phyloP scores from a whole-genome alignment of 1,140 invertebrate genomes.

The Drosophila tropicalis region DNA sequence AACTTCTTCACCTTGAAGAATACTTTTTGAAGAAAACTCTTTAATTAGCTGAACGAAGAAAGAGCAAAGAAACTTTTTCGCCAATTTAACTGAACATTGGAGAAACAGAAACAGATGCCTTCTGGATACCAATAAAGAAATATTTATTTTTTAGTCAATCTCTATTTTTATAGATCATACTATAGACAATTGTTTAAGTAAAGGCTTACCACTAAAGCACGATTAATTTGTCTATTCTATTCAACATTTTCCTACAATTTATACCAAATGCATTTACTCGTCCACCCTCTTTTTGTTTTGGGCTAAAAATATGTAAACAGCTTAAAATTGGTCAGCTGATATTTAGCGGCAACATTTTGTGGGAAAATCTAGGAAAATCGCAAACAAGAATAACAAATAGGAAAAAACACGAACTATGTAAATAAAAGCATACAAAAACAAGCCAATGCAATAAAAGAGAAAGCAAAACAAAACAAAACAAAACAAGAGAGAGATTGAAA shows the following conservation, averaged over 20 bases:
- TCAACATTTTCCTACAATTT: not conserved
- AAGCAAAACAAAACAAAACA: slow-evolving; percentile 24
- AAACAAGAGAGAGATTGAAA: slow-evolving; percentile 46
- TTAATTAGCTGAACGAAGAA: not conserved
- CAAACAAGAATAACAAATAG: not conserved
- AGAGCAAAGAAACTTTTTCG: not conserved
- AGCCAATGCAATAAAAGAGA: not conserved
- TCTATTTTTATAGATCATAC: no score
- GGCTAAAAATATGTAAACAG: not conserved
- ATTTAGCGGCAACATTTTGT: not conserved
- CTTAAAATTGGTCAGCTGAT: slow-evolving; percentile 4
- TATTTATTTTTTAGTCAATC: no score
- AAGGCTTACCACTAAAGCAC: no score
- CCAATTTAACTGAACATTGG: not conserved
- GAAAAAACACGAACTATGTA: not conserved
- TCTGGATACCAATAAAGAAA: no score
- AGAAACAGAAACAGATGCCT: not conserved
- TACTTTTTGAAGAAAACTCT: not conserved
- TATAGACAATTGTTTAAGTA: no score
- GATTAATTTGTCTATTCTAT: no score
- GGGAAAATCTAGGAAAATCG: not conserved
- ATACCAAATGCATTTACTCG: not conserved
- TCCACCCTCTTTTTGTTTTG: not conserved
- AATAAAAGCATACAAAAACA: not conserved
- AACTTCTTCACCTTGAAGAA: not conserved